Conservation (phyloP, 1,140 invertebrate species). For the Bombus terrestris region DNA sequence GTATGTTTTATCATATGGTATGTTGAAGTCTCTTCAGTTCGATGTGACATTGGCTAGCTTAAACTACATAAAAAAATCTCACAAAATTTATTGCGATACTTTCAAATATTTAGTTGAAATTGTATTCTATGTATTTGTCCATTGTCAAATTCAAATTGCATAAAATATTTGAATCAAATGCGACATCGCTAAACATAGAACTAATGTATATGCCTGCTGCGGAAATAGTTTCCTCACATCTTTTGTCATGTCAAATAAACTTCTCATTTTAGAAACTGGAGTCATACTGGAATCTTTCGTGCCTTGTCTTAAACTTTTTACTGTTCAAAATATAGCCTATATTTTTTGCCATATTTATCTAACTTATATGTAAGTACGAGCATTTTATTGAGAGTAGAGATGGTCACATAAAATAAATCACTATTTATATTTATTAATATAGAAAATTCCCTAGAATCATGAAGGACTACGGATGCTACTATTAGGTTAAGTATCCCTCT, state of each 20-base stretch:
- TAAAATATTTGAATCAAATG: not conserved
- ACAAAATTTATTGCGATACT: not conserved
- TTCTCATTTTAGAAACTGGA: not conserved
- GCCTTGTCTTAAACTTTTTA: not conserved
- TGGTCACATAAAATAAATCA: not conserved
- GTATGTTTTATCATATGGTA: not conserved
- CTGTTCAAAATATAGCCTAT: not conserved
- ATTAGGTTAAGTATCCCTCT: not conserved
- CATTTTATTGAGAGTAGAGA: not conserved
- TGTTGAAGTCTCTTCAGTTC: not conserved
- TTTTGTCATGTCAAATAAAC: not conserved
- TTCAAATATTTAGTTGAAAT: not conserved
- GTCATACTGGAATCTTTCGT: not conserved
- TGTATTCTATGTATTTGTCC: not conserved
- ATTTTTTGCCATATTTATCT: not conserved
- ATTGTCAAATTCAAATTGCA: not conserved
- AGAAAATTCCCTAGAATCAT: not conserved
- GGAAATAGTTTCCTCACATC: not conserved
- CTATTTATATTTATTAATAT: not conserved
- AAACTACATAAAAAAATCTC: not conserved
- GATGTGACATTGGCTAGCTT: not conserved
- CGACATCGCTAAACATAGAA: no score
- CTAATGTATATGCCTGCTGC: not conserved
- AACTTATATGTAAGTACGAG: not conserved
- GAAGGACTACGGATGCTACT: not conserved